Percentiles rank a stretch among this genome's conserved stretches.
Evolutionary conservation across 2,113 vertebrate genomes (phyloP).

Genomic region (Oceanodroma tethys): DNA sequence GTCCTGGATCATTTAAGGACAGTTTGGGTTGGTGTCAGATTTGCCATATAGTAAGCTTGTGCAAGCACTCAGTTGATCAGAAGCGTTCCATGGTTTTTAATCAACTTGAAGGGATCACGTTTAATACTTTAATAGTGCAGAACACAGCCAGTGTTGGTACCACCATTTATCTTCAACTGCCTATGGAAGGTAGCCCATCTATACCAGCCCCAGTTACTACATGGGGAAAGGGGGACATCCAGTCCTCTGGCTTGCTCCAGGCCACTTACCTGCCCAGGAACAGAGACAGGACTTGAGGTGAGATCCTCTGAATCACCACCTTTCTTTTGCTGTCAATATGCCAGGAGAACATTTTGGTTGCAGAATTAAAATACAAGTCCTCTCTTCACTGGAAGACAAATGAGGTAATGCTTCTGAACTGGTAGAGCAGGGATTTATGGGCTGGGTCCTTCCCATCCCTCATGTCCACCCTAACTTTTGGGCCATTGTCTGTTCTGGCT

Average conservation of each 20-base stretch:
- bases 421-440: neutral
- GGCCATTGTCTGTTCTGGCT: neutral
- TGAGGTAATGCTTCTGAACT: neutral
- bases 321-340: neutral
- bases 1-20: neutral
- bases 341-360: neutral
- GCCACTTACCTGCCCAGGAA: neutral
- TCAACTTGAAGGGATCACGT: neutral
- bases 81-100: neutral
- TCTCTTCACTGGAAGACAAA: neutral
- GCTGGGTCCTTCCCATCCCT: neutral
- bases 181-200: neutral
- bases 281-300: neutral
- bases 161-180: neutral
- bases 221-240: neutral
- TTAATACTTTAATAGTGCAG: neutral
- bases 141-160: neutral
- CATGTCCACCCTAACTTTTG: neutral
- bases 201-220: rapidly evolving
- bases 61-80: neutral
- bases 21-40: neutral
- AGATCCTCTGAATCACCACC: neutral
- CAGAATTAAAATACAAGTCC: neutral
- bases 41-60: neutral
- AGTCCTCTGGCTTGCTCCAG: neutral